These are phyloP conservation scores for Platyscapa corneri DNA, from an alignment of 1,140 invertebrate species.

Conservation along the genomic window DNA sequence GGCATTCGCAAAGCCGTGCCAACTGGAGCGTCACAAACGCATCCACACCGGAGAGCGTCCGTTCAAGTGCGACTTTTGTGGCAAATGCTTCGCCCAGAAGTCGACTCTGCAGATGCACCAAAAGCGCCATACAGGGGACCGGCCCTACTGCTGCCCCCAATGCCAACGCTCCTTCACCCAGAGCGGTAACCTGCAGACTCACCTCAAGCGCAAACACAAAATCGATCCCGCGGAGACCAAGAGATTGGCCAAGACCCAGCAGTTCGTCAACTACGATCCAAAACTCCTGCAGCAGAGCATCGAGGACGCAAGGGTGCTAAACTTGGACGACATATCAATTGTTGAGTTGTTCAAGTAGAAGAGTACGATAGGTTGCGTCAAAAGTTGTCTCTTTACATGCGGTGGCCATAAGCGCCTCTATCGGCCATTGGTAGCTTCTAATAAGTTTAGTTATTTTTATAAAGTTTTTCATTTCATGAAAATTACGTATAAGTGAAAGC, in stretches of 20 bases:
- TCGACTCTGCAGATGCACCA: slow-evolving; percentile 78
- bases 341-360: slow-evolving; percentile 41
- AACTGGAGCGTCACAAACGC: slow-evolving; percentile 70
- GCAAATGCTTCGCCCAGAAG: slow-evolving; percentile 81
- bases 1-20: slow-evolving; percentile 68
- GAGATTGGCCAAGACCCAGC: slow-evolving; percentile 56
- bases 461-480: too few relatives aligned
- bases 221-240: slow-evolving; percentile 56
- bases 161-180: slow-evolving; percentile 77
- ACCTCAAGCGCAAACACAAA: slow-evolving; percentile 76
- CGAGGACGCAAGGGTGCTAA: slow-evolving; percentile 53
- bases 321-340: slow-evolving; percentile 64
- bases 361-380: background rate
- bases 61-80: slow-evolving; percentile 79
- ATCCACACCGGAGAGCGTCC: slow-evolving; percentile 83
- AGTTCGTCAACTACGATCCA: slow-evolving; percentile 54
- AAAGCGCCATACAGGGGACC: slow-evolving; percentile 78
- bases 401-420: background rate
- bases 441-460: too few relatives aligned
- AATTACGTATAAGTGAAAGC: background rate
- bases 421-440: background rate
- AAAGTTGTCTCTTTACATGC: background rate
- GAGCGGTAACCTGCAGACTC: slow-evolving; percentile 78
- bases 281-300: slow-evolving; percentile 55
- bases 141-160: slow-evolving; percentile 73